phyloP scores from a whole-genome alignment of 2,113 vertebrate species.

The Nothoprocta pentlandii region DNA sequence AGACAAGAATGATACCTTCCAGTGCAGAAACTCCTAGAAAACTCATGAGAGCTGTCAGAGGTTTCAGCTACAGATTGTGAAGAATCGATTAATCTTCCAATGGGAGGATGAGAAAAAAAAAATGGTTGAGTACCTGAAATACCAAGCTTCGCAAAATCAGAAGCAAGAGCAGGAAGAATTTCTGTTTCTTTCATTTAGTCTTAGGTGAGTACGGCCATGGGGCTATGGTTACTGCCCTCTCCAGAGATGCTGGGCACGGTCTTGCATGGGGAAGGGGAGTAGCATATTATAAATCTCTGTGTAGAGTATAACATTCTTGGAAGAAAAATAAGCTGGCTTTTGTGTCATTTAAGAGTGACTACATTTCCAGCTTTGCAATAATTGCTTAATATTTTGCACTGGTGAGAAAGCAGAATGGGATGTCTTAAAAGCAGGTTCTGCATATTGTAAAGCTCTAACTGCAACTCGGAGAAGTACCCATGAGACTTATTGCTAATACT shows the following conservation, averaged over 20 bases:
- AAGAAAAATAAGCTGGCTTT: background rate
- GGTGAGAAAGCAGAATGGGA: slow-evolving; percentile 39
- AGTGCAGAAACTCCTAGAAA: background rate
- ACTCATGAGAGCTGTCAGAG: slow-evolving; percentile 35
- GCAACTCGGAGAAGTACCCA: background rate
- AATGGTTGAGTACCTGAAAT: background rate
- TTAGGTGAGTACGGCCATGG: background rate
- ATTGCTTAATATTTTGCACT: slow-evolving; percentile 55
- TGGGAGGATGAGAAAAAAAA: background rate
- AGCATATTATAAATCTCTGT: slow-evolving; percentile 34
- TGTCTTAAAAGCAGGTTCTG: slow-evolving; percentile 55
- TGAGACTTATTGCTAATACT: slow-evolving; percentile 58
- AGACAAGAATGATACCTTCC: slow-evolving; percentile 4
- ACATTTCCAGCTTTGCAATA: slow-evolving; percentile 33
- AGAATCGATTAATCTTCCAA: slow-evolving; percentile 44
- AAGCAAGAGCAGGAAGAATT: slow-evolving; percentile 51
- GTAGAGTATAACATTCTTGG: background rate
- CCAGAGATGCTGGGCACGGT: slow-evolving; percentile 29
- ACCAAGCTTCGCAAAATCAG: slow-evolving; percentile 20
- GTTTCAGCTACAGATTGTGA: slow-evolving; percentile 44
- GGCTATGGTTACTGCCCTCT: slow-evolving; percentile 32
- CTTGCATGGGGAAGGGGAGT: slow-evolving; percentile 20
- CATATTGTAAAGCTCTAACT: slow-evolving; percentile 51
- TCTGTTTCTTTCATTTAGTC: slow-evolving; percentile 68
- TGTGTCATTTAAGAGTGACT: slow-evolving; percentile 21